Base-by-base conservation (phyloP, 2,113 vertebrate species). In the Cisticola juncidis region DNA sequence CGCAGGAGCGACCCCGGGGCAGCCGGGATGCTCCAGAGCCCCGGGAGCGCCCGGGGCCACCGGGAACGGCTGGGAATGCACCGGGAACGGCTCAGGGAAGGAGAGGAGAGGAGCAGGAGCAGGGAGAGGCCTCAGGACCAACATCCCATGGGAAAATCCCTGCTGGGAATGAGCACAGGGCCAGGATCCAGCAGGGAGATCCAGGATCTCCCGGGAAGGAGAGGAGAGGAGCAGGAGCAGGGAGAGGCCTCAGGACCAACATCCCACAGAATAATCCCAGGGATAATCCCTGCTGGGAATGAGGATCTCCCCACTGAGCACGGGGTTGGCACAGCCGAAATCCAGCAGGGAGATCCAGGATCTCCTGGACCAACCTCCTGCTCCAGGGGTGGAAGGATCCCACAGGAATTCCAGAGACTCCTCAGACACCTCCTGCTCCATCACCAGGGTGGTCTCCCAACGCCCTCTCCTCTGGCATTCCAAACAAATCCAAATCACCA, bases 401-500 rank as follows among this genome's bases (percentile, higher is more conserved):
- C 1, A 0, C 1, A 12, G 86, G 60, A 88, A 73, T 81, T 51
- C 18, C 2, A 0, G 74, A 35, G 42, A 40, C 1, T 4, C 47
- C 56, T 62, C 56, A 36, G 1, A 12, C 38, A 14, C 6, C 5
- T 26, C 40, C 69, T 8, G 36, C 62, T 36, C 62, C 84, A 48
- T 26, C 35, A 2, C 66, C 65, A 8, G 40, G 45, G 73, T 31
- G 47, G 22, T n/a, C 10, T 47, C 72, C 25, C 25, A 4, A 3
- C 0, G 4, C 65, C 47, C 35, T 68, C 33, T 29, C 60, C 45
- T 64, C 45, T 1, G 3, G 16, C 7, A 26, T 61, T n/a, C 56
- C 92, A 14, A 76, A 38, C 36, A 50, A 70, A 93, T 53, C 87
- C 45, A 7, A 50, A 66, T 70, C 31, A 50, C 40, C 60, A 9